These are phyloP conservation scores for Aphelinus atriplicis DNA, from an alignment of 1,140 invertebrate species.

Conservation along the genomic window DNA sequence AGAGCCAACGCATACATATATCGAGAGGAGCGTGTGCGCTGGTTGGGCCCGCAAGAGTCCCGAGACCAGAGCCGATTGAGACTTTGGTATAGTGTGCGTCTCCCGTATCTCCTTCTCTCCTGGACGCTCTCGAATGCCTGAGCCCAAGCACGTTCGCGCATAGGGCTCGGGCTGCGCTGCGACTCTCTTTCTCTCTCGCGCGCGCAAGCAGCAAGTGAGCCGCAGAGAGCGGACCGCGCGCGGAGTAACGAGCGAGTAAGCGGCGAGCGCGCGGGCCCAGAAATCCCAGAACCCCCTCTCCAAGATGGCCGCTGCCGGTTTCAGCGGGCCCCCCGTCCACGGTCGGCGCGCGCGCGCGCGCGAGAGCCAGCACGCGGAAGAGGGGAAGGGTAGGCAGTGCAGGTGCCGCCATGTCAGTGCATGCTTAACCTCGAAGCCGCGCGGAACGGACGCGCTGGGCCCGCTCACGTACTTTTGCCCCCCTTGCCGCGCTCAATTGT, in stretches of 20 bases:
- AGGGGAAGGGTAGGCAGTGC: slow-evolving; percentile 60
- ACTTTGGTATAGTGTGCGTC: slow-evolving; percentile 16
- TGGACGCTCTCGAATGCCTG: not conserved
- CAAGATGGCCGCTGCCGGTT: slow-evolving; percentile 62
- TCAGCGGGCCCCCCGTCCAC: slow-evolving; percentile 53
- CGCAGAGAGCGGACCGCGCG: slow-evolving; percentile 34
- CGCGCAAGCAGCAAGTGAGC: not conserved
- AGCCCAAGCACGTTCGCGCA: not conserved
- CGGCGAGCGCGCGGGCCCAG: slow-evolving; percentile 35
- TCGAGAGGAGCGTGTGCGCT: not conserved
- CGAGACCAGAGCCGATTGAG: not conserved
- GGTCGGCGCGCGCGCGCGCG: slow-evolving; percentile 41
- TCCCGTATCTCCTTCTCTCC: not conserved
- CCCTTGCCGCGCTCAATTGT: not conserved
- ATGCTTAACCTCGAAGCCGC: slow-evolving; percentile 63
- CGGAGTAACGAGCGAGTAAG: slow-evolving; percentile 39
- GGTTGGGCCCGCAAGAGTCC: no score
- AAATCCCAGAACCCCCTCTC: slow-evolving; percentile 54
- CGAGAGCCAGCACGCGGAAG: slow-evolving; percentile 49
- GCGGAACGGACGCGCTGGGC: slow-evolving; percentile 4
- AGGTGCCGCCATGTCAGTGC: slow-evolving; percentile 68
- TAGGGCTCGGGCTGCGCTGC: no score
- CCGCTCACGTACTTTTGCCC: not conserved
- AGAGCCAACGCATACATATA: no score
- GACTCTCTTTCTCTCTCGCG: not conserved